phyloP scores from a whole-genome alignment of 2,113 vertebrate genomes.

The Oplegnathus fasciatus region DNA sequence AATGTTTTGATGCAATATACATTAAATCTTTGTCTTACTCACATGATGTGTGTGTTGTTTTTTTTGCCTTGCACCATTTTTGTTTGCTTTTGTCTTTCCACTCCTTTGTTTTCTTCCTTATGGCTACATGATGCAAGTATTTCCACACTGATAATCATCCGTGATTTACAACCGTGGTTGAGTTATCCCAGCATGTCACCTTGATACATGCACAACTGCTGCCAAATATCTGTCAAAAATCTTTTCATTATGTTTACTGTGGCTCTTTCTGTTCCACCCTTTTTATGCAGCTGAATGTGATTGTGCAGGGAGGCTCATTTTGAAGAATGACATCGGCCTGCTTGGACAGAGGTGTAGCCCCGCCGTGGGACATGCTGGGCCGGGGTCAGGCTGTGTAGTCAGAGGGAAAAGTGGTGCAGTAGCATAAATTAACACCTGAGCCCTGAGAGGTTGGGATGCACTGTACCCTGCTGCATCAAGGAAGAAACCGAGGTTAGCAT shows the following conservation, averaged over 20 bases:
- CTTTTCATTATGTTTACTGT: constrained; percentile 8
- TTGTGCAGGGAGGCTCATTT: neutral
- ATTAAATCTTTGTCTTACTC: constrained; percentile 25
- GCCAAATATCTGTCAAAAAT: constrained; percentile 42
- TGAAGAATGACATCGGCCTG: constrained; percentile 5
- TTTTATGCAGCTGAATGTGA: neutral
- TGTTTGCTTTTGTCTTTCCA: constrained; percentile 29
- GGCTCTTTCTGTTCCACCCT: neutral
- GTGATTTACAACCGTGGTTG: constrained; percentile 9
- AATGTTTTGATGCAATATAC: constrained; percentile 31
- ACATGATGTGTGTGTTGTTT: neutral
- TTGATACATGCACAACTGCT: neutral
- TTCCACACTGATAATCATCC: constrained; percentile 51
- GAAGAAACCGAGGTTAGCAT: constrained; percentile 69
- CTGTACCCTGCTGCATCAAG: constrained; percentile 49
- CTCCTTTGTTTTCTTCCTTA: constrained; percentile 22
- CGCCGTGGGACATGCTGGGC: constrained; percentile 45
- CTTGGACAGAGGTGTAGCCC: constrained; percentile 37
- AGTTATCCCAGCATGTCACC: constrained; percentile 29
- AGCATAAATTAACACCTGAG: constrained; percentile 84
- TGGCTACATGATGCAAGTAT: constrained; percentile 56
- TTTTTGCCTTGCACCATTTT: neutral
- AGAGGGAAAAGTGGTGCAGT: constrained; percentile 68
- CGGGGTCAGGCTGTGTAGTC: constrained; percentile 67
- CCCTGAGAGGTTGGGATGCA: constrained; percentile 50